A percentile compares a stretch with the other conserved stretches of the same genome.
phyloP scores from a whole-genome alignment of 2,113 vertebrate species.

The Salvelinus fontinalis region DNA sequence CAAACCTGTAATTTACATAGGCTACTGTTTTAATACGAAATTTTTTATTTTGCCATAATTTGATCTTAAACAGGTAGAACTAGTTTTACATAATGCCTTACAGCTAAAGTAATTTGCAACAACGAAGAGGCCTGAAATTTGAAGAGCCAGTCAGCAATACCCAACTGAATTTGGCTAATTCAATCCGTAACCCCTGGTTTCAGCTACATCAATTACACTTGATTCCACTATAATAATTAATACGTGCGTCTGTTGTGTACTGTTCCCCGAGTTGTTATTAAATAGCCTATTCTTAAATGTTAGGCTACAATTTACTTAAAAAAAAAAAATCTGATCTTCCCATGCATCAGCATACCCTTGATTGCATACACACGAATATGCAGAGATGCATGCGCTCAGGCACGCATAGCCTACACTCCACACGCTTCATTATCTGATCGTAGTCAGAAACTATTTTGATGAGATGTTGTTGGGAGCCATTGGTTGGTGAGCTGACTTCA shows the following conservation, averaged over 20 bases:
- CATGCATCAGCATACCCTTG: neutral
- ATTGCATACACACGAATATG: neutral
- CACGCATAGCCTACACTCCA: neutral
- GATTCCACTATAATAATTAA: constrained; percentile 92
- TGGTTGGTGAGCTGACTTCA: neutral
- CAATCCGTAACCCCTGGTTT: constrained; percentile 92
- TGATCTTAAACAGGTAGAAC: constrained; percentile 85
- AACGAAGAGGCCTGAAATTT: constrained; percentile 87
- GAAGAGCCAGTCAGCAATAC: constrained; percentile 93
- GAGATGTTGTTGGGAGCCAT: neutral
- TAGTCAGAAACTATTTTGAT: neutral
- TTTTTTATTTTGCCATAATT: constrained; percentile 83
- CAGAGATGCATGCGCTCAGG: neutral
- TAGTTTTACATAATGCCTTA: constrained; percentile 82
- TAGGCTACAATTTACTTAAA: neutral
- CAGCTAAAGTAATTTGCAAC: constrained; percentile 89
- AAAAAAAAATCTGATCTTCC: neutral
- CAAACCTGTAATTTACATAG: constrained; percentile 45
- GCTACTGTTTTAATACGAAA: constrained; percentile 41
- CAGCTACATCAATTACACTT: constrained; percentile 95
- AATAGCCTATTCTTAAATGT: too few relatives aligned
- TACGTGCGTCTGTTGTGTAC: constrained; percentile 75
- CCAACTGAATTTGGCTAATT: constrained; percentile 93
- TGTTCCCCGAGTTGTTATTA: neutral
- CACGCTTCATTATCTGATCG: too few relatives aligned